Conservation (phyloP, 1,140 invertebrate genomes). For the honey bee (Apis mellifera) region Amel_HAv3.1 CM009941.2:9745001-9745500, state of each 20-base stretch:
- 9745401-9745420: background rate
- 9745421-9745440: slow-evolving; percentile 21
- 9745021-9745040: background rate
- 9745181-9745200: no score
- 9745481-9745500: background rate
- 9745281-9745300: no score
- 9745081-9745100: no score
- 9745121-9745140: no score
- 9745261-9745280: no score
- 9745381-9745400: background rate
- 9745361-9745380: background rate
- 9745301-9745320: background rate
- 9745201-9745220: no score
- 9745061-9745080: no score
- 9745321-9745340: background rate
- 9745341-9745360: background rate
- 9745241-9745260: background rate
- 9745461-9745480: background rate
- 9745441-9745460: slow-evolving; percentile 1
- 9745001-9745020: background rate
- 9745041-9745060: no score
- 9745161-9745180: no score
- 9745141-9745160: no score
- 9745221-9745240: no score
- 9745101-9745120: no score